Evolutionary conservation across 64 coral and sea anemone species (phyloP), one percentile per base, ranked within the genome.

Genomic region (Montipora sp.): DNA sequence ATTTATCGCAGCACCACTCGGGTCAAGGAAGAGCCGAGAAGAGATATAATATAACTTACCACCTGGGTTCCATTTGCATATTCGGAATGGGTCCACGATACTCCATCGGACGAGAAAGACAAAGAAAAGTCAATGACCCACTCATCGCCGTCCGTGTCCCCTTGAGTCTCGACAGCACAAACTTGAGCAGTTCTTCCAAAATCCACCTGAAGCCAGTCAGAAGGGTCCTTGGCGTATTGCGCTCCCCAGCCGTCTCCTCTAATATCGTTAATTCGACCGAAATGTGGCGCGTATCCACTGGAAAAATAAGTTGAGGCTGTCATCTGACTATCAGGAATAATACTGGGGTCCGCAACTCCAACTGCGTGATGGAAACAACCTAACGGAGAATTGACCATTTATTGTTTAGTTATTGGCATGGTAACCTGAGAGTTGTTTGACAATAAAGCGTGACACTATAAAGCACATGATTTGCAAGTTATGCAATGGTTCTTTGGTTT

Each of bases 101-200:
- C 23, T 27, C 36, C 73, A 45, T 75, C 73, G 36, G 36, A 75
- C 5, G 73, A 75, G 36, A 75, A 75, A 9, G 73, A 75, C 4
- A 75, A n/a, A n/a, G 20, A 75, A 13, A 75, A 75, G 24, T 75
- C 73, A 44, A 75, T 75, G 10, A 47, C 73, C 73, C 73, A 75
- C 73, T 75, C 73, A 75, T 11, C 3, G 7, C 36, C 36, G 45
- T 75, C 11, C 2, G 12, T 12, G 12, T 44, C 22, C 5, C 73
- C 73, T 11, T 75, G 73, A 36, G 73, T 75, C 5, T 8, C 73
- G 7, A 75, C 73, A 45, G 73, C 73, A 45, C 73, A 75, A 8
- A 75, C 73, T 12, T 45, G 8, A 43, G 22, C 73, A 46, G 22
- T 75, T 8, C 36, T 45, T 75, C 24, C 73, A 75, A 75, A 75